phyloP scores from a whole-genome alignment of 2,888 invertebrate genomes.

The Pilophorus perplexus region DNA sequence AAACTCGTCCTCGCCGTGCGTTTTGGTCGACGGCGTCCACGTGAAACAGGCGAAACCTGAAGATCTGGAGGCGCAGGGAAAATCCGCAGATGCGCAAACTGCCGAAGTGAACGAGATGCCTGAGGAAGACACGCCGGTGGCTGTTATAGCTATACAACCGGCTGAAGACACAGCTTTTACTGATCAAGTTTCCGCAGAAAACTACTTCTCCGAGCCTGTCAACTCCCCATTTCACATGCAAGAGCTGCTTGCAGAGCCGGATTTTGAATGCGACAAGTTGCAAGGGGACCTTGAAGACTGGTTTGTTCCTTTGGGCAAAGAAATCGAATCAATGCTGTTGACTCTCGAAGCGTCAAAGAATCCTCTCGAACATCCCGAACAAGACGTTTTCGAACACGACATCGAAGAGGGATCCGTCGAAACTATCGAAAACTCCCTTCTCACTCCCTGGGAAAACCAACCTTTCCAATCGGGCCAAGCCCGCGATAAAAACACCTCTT shows the following conservation, averaged over 20 bases:
- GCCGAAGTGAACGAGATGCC: not conserved
- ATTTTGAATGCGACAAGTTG: not conserved
- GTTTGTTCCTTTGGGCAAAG: constrained; percentile 6
- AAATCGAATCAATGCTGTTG: constrained; percentile 12
- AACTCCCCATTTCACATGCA: not conserved
- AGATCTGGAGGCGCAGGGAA: not conserved
- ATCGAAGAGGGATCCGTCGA: too few relatives aligned
- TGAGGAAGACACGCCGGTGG: not conserved
- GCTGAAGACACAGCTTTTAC: not conserved
- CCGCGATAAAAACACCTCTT: not conserved
- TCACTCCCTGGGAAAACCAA: too few relatives aligned
- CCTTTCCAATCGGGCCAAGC: too few relatives aligned
- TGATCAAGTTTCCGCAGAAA: too few relatives aligned
- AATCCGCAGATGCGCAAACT: not conserved
- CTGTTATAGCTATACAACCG: not conserved
- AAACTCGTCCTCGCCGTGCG: constrained; percentile 10
- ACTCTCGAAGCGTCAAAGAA: not conserved
- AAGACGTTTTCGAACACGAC: not conserved
- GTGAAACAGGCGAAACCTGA: not conserved
- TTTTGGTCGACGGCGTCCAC: constrained; percentile 10
- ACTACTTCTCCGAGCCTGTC: too few relatives aligned
- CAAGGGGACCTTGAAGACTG: not conserved
- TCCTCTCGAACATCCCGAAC: not conserved
- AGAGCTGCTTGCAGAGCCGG: too few relatives aligned
- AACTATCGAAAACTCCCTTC: not conserved